phyloP scores from a whole-genome alignment of 2,797 vertebrate genomes.

The Manis crassicaudata region DNA sequence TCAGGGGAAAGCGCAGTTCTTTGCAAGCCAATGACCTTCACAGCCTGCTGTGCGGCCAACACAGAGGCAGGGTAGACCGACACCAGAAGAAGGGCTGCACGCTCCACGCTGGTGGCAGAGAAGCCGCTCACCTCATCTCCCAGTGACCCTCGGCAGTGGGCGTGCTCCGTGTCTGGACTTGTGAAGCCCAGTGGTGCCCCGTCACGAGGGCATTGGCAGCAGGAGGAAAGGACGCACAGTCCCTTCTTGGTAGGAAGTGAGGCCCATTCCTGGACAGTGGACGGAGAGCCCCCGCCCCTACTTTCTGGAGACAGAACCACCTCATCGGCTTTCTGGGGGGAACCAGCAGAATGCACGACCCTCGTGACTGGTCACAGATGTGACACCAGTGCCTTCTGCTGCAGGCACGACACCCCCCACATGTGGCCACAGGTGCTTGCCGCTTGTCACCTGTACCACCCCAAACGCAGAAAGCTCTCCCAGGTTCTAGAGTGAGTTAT shows the following conservation, averaged over 20 bases:
- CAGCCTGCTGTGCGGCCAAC: constrained; percentile 12
- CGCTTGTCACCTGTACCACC: too few species aligned
- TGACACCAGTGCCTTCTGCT: too few species aligned
- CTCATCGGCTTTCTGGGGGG: too few species aligned
- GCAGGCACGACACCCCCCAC: too few species aligned
- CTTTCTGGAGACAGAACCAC: too few species aligned
- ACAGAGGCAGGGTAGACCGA: background rate
- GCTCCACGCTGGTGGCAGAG: background rate
- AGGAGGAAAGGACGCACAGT: background rate
- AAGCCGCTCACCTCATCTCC: constrained; percentile 25
- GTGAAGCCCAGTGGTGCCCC: constrained; percentile 57
- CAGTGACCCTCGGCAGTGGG: constrained; percentile 8
- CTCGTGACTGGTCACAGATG: too few species aligned
- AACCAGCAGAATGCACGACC: too few species aligned
- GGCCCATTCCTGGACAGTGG: background rate
- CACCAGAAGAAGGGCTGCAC: background rate
- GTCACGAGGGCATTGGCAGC: background rate
- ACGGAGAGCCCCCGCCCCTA: background rate
- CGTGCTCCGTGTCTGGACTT: constrained; percentile 51
- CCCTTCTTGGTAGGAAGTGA: constrained; percentile 13
- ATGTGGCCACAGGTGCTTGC: too few species aligned
- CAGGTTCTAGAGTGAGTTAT: background rate
- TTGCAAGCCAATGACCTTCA: constrained; percentile 40
- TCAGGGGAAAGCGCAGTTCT: constrained; percentile 37
- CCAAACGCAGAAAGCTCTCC: background rate